Conservation (phyloP, 2,797 vertebrate species). For the Hippopotamyrus pictus region DNA sequence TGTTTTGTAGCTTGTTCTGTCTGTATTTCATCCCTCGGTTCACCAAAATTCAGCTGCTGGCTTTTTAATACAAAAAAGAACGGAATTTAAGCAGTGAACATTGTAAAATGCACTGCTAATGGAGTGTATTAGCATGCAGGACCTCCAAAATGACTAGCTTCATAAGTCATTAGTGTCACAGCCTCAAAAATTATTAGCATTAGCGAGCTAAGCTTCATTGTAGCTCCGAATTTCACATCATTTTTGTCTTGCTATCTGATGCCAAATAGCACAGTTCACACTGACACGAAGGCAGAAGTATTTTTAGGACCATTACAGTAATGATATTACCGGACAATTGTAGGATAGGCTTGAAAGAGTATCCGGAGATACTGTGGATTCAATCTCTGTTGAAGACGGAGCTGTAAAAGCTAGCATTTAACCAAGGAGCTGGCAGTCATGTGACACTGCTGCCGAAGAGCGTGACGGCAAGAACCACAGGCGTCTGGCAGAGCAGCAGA, state of each 20-base stretch:
- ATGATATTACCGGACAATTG: background rate
- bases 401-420: background rate
- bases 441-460: background rate
- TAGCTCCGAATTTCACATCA: background rate
- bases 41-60: background rate
- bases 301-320: background rate
- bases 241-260: background rate
- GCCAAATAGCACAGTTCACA: background rate
- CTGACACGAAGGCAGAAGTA: background rate
- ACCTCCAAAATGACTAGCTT: background rate
- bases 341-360: background rate
- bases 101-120: background rate
- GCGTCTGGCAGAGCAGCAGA: background rate
- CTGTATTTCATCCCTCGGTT: background rate
- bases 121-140: background rate
- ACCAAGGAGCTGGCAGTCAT: background rate
- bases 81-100: background rate
- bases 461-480: background rate
- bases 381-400: background rate
- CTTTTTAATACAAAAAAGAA: background rate
- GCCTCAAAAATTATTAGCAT: background rate
- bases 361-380: background rate
- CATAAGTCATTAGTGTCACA: background rate
- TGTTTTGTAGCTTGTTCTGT: background rate
- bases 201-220: background rate